Conservation (phyloP, 2,888 invertebrate genomes). For the Agriopis marginaria region DNA sequence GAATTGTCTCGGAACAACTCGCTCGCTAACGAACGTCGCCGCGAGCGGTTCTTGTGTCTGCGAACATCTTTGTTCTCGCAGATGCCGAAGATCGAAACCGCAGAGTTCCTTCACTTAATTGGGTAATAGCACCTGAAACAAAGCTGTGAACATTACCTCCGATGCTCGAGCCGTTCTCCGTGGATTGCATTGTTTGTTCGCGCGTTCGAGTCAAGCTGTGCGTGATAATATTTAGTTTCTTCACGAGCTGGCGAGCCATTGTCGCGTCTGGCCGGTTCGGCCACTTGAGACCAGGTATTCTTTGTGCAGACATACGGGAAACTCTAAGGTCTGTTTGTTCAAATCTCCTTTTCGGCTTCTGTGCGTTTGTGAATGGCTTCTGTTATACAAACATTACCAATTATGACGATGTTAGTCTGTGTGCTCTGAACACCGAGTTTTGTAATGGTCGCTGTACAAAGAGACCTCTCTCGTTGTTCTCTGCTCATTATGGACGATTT, state of each 20-base stretch:
- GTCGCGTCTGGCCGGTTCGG: constrained; percentile 66
- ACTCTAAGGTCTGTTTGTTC: constrained; percentile 76
- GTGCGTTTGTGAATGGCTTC: constrained; percentile 78
- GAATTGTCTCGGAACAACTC: constrained; percentile 76
- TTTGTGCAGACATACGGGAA: constrained; percentile 73
- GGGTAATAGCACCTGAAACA: constrained; percentile 50
- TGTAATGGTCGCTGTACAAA: constrained; percentile 44
- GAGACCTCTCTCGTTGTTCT: constrained; percentile 33
- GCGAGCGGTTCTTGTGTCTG: constrained; percentile 57
- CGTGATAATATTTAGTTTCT: constrained; percentile 84
- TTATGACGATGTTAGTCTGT: constrained; percentile 67
- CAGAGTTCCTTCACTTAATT: constrained; percentile 45
- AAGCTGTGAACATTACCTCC: constrained; percentile 48
- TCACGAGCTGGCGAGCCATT: constrained; percentile 66
- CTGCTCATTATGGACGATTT: constrained; percentile 36
- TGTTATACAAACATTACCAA: constrained; percentile 78
- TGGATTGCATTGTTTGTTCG: constrained; percentile 60
- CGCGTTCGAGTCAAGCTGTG: constrained; percentile 65
- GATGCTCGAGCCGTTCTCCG: constrained; percentile 40
- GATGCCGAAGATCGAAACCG: constrained; percentile 49
- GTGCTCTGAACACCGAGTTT: constrained; percentile 51
- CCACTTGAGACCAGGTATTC: constrained; percentile 72
- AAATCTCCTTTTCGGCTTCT: constrained; percentile 81
- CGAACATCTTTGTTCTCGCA: constrained; percentile 51
- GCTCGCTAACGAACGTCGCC: constrained; percentile 73